A percentile compares a stretch with the other conserved stretches of the same genome.
phyloP scores from a whole-genome alignment of 2,113 vertebrate species.

The Platichthys flesus region DNA sequence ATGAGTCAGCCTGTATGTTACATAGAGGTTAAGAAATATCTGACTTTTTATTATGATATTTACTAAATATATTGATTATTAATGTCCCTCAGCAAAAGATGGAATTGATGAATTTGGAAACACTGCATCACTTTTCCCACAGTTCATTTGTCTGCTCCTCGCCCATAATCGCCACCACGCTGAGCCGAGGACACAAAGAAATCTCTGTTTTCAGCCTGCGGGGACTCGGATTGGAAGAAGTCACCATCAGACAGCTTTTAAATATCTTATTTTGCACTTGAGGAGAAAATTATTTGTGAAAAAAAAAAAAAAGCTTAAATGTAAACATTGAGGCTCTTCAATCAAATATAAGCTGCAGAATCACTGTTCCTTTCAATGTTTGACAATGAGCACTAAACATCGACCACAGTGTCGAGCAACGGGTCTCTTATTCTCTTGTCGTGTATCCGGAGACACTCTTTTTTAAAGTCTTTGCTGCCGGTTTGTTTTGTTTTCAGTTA shows the following conservation, averaged over 20 bases:
- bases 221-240: constrained; percentile 29
- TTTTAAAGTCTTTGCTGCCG: neutral
- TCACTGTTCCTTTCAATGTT: no score
- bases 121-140: neutral
- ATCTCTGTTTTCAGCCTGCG: constrained; percentile 43
- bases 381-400: no score
- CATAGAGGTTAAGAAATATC: no score
- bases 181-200: constrained; percentile 26
- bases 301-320: neutral
- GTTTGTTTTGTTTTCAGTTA: neutral
- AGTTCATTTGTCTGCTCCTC: constrained; percentile 37
- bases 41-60: neutral
- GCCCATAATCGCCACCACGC: constrained; percentile 27
- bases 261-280: neutral
- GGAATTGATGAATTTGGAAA: constrained; percentile 4
- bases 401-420: no score
- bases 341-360: no score
- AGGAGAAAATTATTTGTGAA: neutral
- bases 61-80: neutral
- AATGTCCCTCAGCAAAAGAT: constrained; percentile 8
- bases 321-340: neutral
- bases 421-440: no score
- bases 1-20: no score
- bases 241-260: constrained; percentile 10
- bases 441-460: no score